Evolutionary conservation across 2,797 vertebrate species (phyloP), one percentile per base, ranked within the genome.

Genomic region (Gymnodraco acuticeps): DNA sequence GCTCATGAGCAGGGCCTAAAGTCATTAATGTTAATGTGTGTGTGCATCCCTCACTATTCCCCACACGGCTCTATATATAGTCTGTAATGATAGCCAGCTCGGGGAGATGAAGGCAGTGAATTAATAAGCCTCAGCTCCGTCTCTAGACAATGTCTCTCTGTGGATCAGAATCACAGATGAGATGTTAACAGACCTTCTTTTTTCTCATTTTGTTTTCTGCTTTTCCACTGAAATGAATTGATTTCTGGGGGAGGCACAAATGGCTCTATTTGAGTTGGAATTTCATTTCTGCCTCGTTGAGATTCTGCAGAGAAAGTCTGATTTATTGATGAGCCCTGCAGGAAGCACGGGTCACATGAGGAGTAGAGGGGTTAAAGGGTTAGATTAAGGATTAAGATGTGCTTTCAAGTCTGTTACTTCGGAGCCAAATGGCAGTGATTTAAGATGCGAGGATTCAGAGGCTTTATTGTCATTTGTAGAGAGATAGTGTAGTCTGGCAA

Each of bases 21-120:
- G 93, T 94, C 94, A 94, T 95, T 93, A 92, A 93, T 94, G 94
- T 93, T 94, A 94, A 94, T 95, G 92, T 83, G 89, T 88, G 91
- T 90, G 93, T 92, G 92, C 92, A 92, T 95, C 90, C 88, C 89
- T 89, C 85, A 78, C 87, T 92, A 93, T 93, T 94, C 94, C 94
- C 94, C 66, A 78, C 46, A 83, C 83, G 86, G n/a, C 88, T 92
- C 94, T 95, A 95, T 95, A 95, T 95, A 95, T 96, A 96, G 95
- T 89, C 85, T 92, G 91, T 93, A 95, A 94, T 95, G 93, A 95
- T 95, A 94, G 91, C 92, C 92, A 90, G 93, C 94, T 93, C 83
- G 83, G 93, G 93, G 94, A 95, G 91, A 95, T 93, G 92, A 94
- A 89, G 92, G 89, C 51, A 86, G 89, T 91, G 93, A 94, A 94